Percentiles rank a stretch among this genome's conserved stretches.
These are phyloP conservation scores for Pteropus rufus DNA, from an alignment of 2,797 vertebrate species.

Conservation along the genomic window DNA sequence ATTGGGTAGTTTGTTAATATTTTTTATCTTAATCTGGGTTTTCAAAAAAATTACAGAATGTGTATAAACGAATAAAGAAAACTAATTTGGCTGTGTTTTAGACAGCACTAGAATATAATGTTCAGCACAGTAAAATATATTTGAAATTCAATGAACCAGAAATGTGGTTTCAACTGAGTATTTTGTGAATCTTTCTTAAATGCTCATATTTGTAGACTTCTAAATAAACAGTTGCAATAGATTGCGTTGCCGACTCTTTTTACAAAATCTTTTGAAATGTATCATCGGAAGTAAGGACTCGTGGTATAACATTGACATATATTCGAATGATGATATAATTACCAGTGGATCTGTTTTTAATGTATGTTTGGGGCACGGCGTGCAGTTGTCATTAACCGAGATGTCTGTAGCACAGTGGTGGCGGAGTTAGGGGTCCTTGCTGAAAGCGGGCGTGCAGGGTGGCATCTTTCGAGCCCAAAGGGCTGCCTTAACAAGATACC, in stretches of 20 bases:
- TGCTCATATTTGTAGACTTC: slow-evolving; percentile 73
- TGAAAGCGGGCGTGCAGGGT: no score
- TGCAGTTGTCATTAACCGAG: accelerated
- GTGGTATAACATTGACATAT: accelerated
- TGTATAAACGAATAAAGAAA: slow-evolving; percentile 52
- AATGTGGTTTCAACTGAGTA: slow-evolving; percentile 63
- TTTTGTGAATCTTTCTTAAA: slow-evolving; percentile 77
- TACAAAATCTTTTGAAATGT: neutral
- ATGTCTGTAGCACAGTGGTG: accelerated
- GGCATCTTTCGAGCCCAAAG: neutral
- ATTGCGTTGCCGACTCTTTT: neutral
- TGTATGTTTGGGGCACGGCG: neutral
- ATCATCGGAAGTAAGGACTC: accelerated
- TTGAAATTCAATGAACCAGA: slow-evolving; percentile 63
- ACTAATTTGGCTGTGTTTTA: slow-evolving; percentile 80
- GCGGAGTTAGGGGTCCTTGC: neutral
- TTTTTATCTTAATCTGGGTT: slow-evolving; percentile 68
- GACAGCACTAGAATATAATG: slow-evolving; percentile 77
- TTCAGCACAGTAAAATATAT: slow-evolving; percentile 60
- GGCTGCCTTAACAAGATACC: neutral
- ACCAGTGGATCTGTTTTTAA: accelerated
- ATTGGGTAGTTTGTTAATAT: slow-evolving; percentile 62
- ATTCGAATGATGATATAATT: accelerated
- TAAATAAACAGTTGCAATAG: slow-evolving; percentile 73
- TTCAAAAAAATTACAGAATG: slow-evolving; percentile 72